phyloP scores from a whole-genome alignment of 2,888 invertebrate species.

The Drosophila kokeensis region DNA sequence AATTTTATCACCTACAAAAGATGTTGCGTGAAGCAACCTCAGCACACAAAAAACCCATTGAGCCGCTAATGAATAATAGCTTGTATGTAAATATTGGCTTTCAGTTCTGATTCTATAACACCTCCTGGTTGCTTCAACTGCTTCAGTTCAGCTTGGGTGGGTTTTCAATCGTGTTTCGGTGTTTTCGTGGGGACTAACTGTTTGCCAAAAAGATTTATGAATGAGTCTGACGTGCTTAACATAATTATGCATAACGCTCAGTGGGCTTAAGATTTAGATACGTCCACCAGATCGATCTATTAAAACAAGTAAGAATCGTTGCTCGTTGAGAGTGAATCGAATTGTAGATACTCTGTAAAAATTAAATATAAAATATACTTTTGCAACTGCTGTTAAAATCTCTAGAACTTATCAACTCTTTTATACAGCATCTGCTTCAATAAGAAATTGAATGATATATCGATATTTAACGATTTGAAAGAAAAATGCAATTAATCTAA shows the following conservation, averaged over 20 bases:
- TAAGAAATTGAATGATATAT: fast-evolving
- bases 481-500: not conserved
- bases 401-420: not conserved
- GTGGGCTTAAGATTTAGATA: constrained; percentile 34
- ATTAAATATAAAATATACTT: not conserved
- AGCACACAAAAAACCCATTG: constrained; percentile 36
- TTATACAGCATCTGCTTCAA: not conserved
- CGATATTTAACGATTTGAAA: constrained; percentile 1
- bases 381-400: not conserved
- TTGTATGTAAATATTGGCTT: constrained; percentile 58
- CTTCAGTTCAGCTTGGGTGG: constrained; percentile 18
- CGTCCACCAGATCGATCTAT: constrained; percentile 48
- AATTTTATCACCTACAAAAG: constrained; percentile 74
- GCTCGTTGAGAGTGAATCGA: not conserved
- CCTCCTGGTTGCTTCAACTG: not conserved
- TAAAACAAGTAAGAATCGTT: constrained; percentile 26
- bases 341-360: not conserved
- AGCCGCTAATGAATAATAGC: constrained; percentile 66
- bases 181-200: constrained; percentile 17
- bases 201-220: constrained; percentile 69
- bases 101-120: constrained; percentile 21
- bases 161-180: not conserved
- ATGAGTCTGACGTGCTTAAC: constrained; percentile 64
- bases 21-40: constrained; percentile 57
- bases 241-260: constrained; percentile 62